Conservation (phyloP, 2,797 vertebrate genomes). For the Acanthurus tractus region DNA sequence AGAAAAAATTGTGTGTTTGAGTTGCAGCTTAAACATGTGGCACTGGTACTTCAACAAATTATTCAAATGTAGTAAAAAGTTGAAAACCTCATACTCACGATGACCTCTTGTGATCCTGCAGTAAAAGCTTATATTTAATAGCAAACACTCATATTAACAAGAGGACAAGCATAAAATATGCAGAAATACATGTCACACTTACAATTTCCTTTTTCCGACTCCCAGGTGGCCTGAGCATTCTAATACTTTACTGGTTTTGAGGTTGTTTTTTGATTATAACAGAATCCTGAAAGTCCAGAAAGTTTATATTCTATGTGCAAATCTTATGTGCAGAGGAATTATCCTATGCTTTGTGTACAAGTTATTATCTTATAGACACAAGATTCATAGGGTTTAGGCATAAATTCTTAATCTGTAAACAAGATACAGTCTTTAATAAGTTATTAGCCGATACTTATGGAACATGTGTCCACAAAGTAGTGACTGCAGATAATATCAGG, state of each 20-base stretch:
- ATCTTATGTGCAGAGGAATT: background rate
- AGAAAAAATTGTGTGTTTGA: constrained; percentile 9
- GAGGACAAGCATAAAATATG: background rate
- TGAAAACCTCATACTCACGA: background rate
- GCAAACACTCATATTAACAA: background rate
- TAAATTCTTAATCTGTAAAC: background rate
- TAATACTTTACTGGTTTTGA: background rate
- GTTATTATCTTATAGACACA: background rate
- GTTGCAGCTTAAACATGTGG: background rate
- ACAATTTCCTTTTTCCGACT: background rate
- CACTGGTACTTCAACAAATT: background rate
- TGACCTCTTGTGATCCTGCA: background rate
- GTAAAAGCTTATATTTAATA: background rate
- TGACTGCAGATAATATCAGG: background rate
- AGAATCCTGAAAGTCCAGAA: background rate
- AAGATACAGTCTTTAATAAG: background rate
- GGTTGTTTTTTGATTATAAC: background rate
- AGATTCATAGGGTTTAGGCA: background rate
- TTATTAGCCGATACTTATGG: background rate
- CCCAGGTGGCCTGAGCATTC: background rate
- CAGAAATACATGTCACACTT: too few species aligned
- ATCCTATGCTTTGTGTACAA: background rate
- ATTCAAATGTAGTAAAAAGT: background rate
- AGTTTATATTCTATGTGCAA: background rate
- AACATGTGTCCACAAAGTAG: constrained; percentile 2